Percentiles rank a stretch among this genome's conserved stretches.
Conservation (phyloP, 2,113 vertebrate species). For the Lamprologus sp. region DNA sequence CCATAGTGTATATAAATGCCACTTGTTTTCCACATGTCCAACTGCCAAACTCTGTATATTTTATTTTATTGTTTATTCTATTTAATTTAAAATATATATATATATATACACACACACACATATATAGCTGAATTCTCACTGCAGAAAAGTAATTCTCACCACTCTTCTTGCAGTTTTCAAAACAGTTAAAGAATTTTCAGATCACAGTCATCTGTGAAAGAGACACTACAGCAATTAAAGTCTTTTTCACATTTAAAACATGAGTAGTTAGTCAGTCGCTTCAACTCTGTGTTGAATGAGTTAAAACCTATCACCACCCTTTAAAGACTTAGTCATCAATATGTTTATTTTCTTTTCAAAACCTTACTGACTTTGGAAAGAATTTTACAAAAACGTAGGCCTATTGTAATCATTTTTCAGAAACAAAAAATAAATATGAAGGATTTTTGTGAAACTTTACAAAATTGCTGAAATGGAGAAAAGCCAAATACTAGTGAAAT, state of each 20-base stretch:
- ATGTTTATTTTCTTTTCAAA: neutral
- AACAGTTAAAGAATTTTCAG: neutral
- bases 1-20: no score
- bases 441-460: neutral
- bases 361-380: neutral
- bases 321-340: neutral
- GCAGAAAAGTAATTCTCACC: neutral
- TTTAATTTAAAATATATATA: no score
- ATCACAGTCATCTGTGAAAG: neutral
- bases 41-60: no score
- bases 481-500: neutral
- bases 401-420: neutral
- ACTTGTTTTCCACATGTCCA: no score
- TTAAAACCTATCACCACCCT: neutral
- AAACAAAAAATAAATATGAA: neutral
- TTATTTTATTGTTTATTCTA: no score
- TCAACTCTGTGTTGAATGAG: neutral
- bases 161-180: neutral
- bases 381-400: neutral
- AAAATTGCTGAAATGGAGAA: neutral
- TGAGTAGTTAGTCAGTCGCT: neutral
- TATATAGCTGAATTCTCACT: neutral
- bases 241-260: no score
- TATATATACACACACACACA: accelerated
- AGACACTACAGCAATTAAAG: neutral